Percentiles rank a stretch among this genome's conserved stretches.
Conservation (phyloP, 2,113 vertebrate genomes). For the Acrocephalus arundinaceus region DNA sequence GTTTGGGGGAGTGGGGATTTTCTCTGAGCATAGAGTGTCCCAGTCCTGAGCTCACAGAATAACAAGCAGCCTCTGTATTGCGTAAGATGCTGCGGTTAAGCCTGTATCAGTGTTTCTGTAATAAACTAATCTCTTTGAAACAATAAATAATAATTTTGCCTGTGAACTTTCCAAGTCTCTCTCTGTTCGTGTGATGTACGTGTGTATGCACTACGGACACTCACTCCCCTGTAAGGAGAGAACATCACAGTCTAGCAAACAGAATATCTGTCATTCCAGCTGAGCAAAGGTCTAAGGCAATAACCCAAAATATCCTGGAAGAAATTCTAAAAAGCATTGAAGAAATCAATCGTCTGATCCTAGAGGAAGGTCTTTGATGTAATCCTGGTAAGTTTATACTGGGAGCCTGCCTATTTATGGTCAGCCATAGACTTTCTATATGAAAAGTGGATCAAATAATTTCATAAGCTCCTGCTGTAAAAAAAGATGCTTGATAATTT, state of each 20-base stretch:
- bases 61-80: constrained; percentile 44
- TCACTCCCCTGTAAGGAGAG: constrained; percentile 52
- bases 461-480: constrained; percentile 34
- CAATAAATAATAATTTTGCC: constrained; percentile 61
- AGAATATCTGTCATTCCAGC: constrained; percentile 71
- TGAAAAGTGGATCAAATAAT: constrained; percentile 66
- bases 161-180: constrained; percentile 60
- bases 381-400: constrained; percentile 74
- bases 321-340: constrained; percentile 73
- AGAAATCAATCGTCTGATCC: constrained; percentile 75
- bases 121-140: constrained; percentile 48
- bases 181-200: neutral
- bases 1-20: neutral
- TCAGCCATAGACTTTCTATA: constrained; percentile 48
- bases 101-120: constrained; percentile 51
- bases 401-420: constrained; percentile 74
- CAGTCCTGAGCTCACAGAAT: constrained; percentile 10
- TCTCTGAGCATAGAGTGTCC: neutral
- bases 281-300: constrained; percentile 73
- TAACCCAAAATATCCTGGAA: constrained; percentile 77
- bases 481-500: constrained; percentile 53
- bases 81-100: constrained; percentile 33
- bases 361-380: constrained; percentile 79
- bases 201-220: constrained; percentile 14
- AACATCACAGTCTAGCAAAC: constrained; percentile 64